Conservation (phyloP, 1,140 invertebrate genomes). For the Drosophila pruinosa region DNA sequence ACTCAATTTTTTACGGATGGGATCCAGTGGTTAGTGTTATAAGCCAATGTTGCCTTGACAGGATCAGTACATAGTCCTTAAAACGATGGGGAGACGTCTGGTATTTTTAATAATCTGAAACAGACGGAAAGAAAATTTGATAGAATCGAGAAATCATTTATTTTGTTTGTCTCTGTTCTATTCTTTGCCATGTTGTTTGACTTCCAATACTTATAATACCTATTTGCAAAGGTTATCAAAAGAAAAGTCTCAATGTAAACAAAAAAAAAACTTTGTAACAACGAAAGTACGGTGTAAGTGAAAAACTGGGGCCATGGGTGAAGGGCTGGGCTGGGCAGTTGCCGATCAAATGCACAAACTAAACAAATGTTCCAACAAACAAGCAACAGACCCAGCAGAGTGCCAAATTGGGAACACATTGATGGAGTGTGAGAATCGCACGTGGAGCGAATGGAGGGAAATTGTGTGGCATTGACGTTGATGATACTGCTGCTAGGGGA, state of each 20-base stretch:
- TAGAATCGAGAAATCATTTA: too few species aligned
- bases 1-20: too few species aligned
- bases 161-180: too few species aligned
- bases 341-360: slow-evolving; percentile 60
- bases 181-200: not conserved
- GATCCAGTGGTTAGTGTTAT: too few species aligned
- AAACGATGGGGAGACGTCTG: too few species aligned
- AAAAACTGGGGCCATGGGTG: slow-evolving; percentile 1
- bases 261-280: not conserved
- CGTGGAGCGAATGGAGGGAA: not conserved
- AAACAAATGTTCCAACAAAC: slow-evolving; percentile 55
- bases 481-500: slow-evolving; percentile 53
- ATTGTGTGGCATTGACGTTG: slow-evolving; percentile 49
- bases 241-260: not conserved
- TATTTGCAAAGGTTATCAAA: not conserved
- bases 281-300: not conserved
- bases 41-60: too few species aligned
- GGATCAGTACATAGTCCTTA: too few species aligned
- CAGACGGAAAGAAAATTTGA: too few species aligned
- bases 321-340: slow-evolving; percentile 5
- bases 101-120: too few species aligned
- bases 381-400: slow-evolving; percentile 14
- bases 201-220: not conserved
- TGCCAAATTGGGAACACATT: not conserved
- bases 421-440: not conserved